Conservation (phyloP, 64 coral and sea anemone species). For the Montipora foliosa region DNA sequence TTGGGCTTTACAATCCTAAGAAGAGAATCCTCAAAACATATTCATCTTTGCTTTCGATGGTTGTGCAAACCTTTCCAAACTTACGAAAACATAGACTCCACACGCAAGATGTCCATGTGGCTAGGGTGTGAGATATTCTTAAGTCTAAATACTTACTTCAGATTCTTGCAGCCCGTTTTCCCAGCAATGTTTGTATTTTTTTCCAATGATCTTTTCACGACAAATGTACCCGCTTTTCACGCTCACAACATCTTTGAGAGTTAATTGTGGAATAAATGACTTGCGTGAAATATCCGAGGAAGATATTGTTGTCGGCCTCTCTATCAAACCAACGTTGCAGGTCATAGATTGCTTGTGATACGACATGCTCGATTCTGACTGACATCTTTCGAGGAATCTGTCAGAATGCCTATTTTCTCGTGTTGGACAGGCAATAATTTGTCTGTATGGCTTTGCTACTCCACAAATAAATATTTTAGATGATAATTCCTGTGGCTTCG, state of each 20-base stretch:
- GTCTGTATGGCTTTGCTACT: background rate
- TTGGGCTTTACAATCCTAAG: too few species aligned
- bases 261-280: background rate
- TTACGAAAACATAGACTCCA: too few species aligned
- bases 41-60: too few species aligned
- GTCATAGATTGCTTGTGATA: constrained; percentile 23
- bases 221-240: constrained; percentile 13
- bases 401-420: background rate
- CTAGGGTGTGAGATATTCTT: background rate
- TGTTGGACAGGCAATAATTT: background rate
- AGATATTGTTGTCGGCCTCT: background rate
- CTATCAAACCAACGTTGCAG: background rate
- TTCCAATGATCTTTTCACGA: constrained; percentile 1
- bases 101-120: too few species aligned
- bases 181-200: background rate
- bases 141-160: background rate
- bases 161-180: background rate
- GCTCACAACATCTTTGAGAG: constrained; percentile 22
- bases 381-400: background rate
- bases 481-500: background rate
- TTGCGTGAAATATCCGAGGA: background rate
- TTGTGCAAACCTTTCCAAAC: too few species aligned
- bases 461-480: background rate
- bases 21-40: too few species aligned
- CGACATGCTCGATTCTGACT: constrained; percentile 24